Conservation (phyloP, 2,888 invertebrate genomes). For the Malthinus seriepunctatus region DNA sequence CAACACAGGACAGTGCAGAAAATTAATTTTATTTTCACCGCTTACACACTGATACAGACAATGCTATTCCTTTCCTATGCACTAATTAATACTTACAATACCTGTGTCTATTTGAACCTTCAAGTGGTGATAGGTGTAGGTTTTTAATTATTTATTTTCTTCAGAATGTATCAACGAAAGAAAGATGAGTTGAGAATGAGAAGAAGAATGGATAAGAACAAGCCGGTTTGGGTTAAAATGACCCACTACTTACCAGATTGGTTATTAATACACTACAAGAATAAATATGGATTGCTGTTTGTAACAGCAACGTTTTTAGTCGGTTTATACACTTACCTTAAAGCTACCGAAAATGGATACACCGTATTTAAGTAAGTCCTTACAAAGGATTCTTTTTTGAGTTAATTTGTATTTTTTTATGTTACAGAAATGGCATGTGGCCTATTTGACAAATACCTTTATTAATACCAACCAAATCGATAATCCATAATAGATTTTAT, state of each 20-base stretch:
- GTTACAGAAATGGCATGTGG: constrained; percentile 38
- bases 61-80: too few species aligned
- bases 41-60: too few species aligned
- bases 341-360: constrained; percentile 50
- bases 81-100: too few species aligned
- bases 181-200: constrained; percentile 61
- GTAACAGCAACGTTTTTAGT: constrained; percentile 63
- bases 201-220: constrained; percentile 53
- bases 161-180: constrained; percentile 63
- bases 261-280: constrained; percentile 52
- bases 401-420: constrained; percentile 33
- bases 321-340: constrained; percentile 63
- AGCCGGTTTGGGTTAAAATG: constrained; percentile 46
- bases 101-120: too few species aligned
- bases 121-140: too few species aligned
- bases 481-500: constrained; percentile 41
- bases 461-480: constrained; percentile 33
- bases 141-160: constrained; percentile 27
- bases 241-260: constrained; percentile 51
- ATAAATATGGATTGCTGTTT: constrained; percentile 54
- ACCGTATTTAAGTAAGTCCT: constrained; percentile 45
- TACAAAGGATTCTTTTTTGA: neutral
- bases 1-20: too few species aligned
- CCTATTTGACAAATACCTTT: constrained; percentile 41
- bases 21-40: too few species aligned